Conservation (phyloP, 2,888 invertebrate species). For the Philaethria dido region DNA sequence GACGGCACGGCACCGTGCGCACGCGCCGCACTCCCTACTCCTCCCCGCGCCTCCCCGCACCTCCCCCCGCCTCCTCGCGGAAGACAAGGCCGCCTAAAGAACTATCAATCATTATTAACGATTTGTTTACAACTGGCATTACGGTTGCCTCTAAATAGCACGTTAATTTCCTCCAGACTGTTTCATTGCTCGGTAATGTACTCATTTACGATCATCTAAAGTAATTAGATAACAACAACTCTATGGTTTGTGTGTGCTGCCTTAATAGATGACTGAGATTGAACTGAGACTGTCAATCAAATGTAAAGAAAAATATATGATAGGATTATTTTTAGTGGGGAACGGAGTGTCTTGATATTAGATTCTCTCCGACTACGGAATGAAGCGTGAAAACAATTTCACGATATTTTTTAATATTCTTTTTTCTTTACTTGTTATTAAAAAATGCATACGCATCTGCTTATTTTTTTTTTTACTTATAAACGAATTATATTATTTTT, state of each 20-base stretch:
- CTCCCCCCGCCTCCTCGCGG: not conserved
- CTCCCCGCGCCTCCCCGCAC: not conserved
- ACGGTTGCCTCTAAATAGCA: slow-evolving; percentile 18
- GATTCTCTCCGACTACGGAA: no score
- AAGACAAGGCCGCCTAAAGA: slow-evolving; percentile 22
- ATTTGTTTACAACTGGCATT: slow-evolving; percentile 28
- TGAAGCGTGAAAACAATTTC: no score
- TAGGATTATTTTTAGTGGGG: no score
- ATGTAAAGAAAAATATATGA: no score
- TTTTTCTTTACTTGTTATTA: no score
- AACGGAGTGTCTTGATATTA: no score
- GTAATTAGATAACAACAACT: not conserved
- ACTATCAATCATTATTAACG: slow-evolving; percentile 34
- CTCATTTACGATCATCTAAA: slow-evolving; percentile 1
- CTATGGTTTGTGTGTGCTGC: not conserved
- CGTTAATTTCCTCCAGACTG: slow-evolving; percentile 17
- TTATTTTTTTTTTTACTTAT: no score
- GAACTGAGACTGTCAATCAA: not conserved
- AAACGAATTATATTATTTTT: no score
- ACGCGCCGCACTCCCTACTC: slow-evolving; percentile 10
- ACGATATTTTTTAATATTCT: no score
- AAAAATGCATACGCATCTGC: no score
- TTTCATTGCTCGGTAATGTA: slow-evolving; percentile 18
- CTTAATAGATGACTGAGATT: not conserved
- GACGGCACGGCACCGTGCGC: slow-evolving; percentile 15